Percentiles rank a stretch among this genome's conserved stretches.
These are phyloP conservation scores for Pterocles gutturalis DNA, from an alignment of 2,113 vertebrate species.

Conservation along the genomic window DNA sequence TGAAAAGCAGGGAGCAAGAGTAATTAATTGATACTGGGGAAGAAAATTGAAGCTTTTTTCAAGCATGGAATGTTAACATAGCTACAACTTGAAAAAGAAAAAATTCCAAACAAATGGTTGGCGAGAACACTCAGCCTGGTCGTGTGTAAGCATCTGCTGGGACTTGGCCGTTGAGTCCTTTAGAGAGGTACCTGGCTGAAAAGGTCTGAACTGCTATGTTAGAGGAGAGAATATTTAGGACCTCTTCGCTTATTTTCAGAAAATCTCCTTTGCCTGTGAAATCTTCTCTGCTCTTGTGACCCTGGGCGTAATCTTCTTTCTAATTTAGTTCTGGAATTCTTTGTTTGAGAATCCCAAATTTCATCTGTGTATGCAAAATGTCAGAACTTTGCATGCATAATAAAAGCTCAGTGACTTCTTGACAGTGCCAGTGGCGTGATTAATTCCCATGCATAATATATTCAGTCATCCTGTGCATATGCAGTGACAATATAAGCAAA, in stretches of 20 bases:
- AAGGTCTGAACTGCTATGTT: not conserved
- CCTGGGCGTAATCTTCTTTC: not conserved
- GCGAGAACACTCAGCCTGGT: accelerated
- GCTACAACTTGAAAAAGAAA: not conserved
- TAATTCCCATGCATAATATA: conserved; percentile 49
- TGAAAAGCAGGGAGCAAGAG: not conserved
- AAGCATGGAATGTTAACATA: not conserved
- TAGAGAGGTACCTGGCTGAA: not conserved
- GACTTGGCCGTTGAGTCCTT: not conserved
- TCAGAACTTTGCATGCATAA: conserved; percentile 17
- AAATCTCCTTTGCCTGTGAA: not conserved
- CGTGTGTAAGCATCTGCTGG: not conserved
- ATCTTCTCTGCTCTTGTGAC: not conserved
- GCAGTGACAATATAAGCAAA: conserved; percentile 18
- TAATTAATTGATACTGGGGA: not conserved
- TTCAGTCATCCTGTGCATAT: conserved; percentile 41
- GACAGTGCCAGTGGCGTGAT: conserved; percentile 37
- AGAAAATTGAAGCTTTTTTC: not conserved
- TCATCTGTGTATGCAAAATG: not conserved
- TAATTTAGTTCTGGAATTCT: not conserved
- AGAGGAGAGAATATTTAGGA: not conserved
- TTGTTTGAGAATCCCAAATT: not conserved
- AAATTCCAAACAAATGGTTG: not conserved
- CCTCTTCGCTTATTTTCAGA: not conserved
- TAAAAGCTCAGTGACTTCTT: conserved; percentile 27